Percentiles rank a stretch among this genome's conserved stretches.
Conservation (phyloP, 2,888 invertebrate species). For the Dryadula phaetusa region DNA sequence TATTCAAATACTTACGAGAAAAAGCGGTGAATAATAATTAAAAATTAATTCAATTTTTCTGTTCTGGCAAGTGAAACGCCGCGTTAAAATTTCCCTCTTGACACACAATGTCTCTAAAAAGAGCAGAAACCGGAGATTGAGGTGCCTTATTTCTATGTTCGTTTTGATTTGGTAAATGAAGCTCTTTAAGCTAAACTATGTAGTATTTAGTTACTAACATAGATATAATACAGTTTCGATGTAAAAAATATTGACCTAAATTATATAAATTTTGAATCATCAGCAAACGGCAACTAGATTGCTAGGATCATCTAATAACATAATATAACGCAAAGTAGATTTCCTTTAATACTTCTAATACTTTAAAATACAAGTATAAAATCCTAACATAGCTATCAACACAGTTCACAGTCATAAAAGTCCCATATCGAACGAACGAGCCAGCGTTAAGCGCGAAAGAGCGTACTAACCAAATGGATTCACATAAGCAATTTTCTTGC, state of each 20-base stretch:
- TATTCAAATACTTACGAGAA: too few relatives aligned
- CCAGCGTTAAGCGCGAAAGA: conserved; percentile 49
- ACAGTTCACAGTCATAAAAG: conserved; percentile 32
- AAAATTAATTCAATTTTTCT: too few relatives aligned
- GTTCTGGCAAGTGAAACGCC: too few relatives aligned
- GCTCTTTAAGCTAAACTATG: too few relatives aligned
- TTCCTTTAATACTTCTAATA: conserved; percentile 12
- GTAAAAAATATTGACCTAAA: neutral
- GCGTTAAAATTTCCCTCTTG: too few relatives aligned
- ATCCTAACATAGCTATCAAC: conserved; percentile 32
- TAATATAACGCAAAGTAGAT: neutral
- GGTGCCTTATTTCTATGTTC: too few relatives aligned
- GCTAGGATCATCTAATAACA: neutral
- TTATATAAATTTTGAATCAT: neutral
- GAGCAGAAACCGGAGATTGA: too few relatives aligned
- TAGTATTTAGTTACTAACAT: too few relatives aligned
- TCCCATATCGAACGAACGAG: conserved; percentile 50
- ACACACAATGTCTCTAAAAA: too few relatives aligned
- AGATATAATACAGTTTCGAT: too few relatives aligned
- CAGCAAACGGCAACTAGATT: neutral
- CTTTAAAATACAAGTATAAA: conserved; percentile 21
- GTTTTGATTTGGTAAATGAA: too few relatives aligned
- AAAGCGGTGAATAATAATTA: too few relatives aligned
- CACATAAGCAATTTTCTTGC: conserved; percentile 73
- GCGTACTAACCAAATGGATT: conserved; percentile 60